phyloP scores from a whole-genome alignment of 2,888 invertebrate genomes.

The Cepaea hortensis region DNA sequence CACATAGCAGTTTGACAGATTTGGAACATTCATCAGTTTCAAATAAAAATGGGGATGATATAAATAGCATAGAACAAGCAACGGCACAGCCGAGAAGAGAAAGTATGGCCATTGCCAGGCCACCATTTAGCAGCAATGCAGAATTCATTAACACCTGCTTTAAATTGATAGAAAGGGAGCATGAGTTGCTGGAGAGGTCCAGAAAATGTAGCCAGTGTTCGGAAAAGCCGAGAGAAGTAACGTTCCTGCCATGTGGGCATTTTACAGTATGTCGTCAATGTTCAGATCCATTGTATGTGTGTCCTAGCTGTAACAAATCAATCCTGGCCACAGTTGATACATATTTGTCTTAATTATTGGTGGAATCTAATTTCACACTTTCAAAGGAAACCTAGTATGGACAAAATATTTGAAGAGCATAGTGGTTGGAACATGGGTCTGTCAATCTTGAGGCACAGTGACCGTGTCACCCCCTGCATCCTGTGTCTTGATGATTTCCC shows the following conservation, averaged over 20 bases:
- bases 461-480: no score
- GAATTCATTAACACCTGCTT: background rate
- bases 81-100: background rate
- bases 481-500: no score
- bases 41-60: background rate
- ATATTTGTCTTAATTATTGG: constrained; percentile 10
- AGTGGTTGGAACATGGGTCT: no score
- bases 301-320: constrained; percentile 15
- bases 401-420: no score
- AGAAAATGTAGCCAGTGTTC: constrained; percentile 20
- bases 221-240: constrained; percentile 21
- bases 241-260: constrained; percentile 38
- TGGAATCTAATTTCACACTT: background rate
- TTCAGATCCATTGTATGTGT: constrained; percentile 21
- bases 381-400: background rate
- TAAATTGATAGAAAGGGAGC: constrained; percentile 5
- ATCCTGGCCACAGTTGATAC: constrained; percentile 30
- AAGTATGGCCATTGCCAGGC: background rate
- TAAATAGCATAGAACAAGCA: background rate
- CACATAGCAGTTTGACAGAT: background rate
- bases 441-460: no score
- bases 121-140: background rate
- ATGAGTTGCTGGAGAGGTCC: constrained; percentile 23
- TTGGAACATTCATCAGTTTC: background rate
- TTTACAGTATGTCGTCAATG: constrained; percentile 27